These are phyloP conservation scores for Coendou prehensilis DNA, from an alignment of 2,797 vertebrate genomes.

Conservation along the genomic window DNA sequence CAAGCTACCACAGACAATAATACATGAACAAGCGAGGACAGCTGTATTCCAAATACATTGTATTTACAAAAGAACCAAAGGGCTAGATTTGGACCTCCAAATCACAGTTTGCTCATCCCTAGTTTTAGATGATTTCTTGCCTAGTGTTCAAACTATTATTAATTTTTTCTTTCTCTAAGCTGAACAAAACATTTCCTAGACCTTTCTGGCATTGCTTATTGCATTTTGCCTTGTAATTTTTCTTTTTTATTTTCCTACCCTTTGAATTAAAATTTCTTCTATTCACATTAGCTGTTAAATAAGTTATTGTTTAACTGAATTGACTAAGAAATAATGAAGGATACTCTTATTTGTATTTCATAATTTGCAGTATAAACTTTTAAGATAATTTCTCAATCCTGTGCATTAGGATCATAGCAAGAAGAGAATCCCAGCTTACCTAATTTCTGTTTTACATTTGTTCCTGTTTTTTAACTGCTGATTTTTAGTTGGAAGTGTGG, in stretches of 20 bases:
- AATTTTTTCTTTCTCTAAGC: neutral
- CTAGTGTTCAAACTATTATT: neutral
- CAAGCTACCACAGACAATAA: constrained; percentile 15
- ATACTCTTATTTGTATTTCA: neutral
- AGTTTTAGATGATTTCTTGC: neutral
- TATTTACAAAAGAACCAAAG: neutral
- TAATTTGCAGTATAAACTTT: neutral
- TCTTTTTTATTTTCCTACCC: neutral
- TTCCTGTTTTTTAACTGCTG: neutral
- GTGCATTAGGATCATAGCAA: neutral
- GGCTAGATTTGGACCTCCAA: neutral
- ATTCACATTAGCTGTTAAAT: constrained; percentile 24
- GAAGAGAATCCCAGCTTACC: neutral
- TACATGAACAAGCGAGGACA: neutral
- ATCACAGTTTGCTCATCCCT: neutral
- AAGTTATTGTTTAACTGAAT: neutral
- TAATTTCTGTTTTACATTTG: neutral
- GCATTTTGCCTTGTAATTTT: neutral
- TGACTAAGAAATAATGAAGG: neutral
- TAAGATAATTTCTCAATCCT: neutral
- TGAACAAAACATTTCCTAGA: neutral
- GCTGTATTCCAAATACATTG: neutral
- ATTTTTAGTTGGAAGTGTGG: constrained; percentile 24
- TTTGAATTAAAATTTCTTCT: constrained; percentile 6
- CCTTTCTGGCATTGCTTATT: neutral